Evolutionary conservation across 2,888 invertebrate species (phyloP).

Genomic region (Dolomedes plantarius): DNA sequence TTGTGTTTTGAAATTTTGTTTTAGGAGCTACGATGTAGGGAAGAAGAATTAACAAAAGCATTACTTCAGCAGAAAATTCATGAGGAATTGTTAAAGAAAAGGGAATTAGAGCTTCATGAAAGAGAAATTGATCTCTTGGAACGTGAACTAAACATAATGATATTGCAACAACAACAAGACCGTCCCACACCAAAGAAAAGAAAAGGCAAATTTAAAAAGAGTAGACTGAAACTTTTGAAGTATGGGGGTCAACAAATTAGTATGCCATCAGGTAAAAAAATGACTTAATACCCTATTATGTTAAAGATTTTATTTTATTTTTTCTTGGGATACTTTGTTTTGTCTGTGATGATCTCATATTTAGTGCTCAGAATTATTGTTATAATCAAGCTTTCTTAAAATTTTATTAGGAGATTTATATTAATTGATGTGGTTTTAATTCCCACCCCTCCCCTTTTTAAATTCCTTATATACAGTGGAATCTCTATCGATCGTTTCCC

Average conservation of each 20-base stretch:
- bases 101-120: conserved; percentile 87
- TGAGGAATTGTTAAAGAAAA: conserved; percentile 89
- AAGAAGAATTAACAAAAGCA: conserved; percentile 92
- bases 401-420: too few species aligned
- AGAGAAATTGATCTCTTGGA: conserved; percentile 93
- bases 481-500: too few species aligned
- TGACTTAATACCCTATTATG: too few species aligned
- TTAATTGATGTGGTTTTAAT: too few species aligned
- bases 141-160: conserved; percentile 90
- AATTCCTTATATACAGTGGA: too few species aligned
- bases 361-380: too few species aligned
- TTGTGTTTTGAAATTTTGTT: background rate
- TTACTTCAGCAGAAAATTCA: conserved; percentile 90
- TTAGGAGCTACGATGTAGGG: conserved; percentile 85
- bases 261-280: conserved; percentile 70
- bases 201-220: conserved; percentile 90
- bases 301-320: too few species aligned
- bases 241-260: conserved; percentile 69
- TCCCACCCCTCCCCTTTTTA: too few species aligned
- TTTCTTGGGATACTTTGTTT: too few species aligned
- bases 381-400: too few species aligned
- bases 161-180: conserved; percentile 85
- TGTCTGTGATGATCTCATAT: too few species aligned
- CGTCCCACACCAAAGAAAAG: conserved; percentile 88
- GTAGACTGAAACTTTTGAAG: conserved; percentile 84